These are phyloP conservation scores for Ethmia dodecea DNA, from an alignment of 2,888 invertebrate genomes.

Conservation along the genomic window DNA sequence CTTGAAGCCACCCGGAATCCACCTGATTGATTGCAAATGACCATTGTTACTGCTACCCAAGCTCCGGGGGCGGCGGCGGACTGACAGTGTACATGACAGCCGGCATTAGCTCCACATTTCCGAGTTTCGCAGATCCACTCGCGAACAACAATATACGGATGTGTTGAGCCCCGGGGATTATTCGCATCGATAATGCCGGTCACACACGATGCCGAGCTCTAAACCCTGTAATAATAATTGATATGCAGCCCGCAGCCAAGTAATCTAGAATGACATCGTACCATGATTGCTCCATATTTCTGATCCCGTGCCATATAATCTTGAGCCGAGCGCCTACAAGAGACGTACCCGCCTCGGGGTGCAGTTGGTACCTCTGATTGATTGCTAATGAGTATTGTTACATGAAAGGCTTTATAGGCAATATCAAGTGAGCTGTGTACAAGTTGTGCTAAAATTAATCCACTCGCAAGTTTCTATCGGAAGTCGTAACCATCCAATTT, in stretches of 20 bases:
- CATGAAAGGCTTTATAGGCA: constrained; percentile 31
- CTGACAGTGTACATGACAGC: constrained; percentile 52
- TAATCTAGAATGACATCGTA: constrained; percentile 48
- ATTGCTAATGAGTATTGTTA: constrained; percentile 53
- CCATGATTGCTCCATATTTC: constrained; percentile 46
- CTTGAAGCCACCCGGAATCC: constrained; percentile 45
- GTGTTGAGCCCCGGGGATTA: constrained; percentile 42
- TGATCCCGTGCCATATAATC: constrained; percentile 34
- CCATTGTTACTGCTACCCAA: constrained; percentile 64
- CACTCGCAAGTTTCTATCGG: constrained; percentile 23
- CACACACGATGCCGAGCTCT: constrained; percentile 37
- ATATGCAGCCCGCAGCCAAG: constrained; percentile 43
- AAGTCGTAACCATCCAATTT: constrained; percentile 18
- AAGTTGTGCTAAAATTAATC: constrained; percentile 25
- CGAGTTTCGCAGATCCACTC: constrained; percentile 33
- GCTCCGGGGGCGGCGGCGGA: constrained; percentile 34
- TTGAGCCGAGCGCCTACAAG: constrained; percentile 29
- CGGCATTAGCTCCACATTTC: constrained; percentile 48
- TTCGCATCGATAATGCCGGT: constrained; percentile 49
- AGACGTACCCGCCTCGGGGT: constrained; percentile 34
- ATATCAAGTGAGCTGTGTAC: constrained; percentile 20
- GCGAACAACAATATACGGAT: constrained; percentile 57
- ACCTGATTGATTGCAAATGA: constrained; percentile 70
- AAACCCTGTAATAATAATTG: constrained; percentile 41
- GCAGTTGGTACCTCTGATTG: constrained; percentile 42